These are phyloP conservation scores for Lanius collurio DNA, from an alignment of 2,113 vertebrate genomes.

Conservation along the genomic window DNA sequence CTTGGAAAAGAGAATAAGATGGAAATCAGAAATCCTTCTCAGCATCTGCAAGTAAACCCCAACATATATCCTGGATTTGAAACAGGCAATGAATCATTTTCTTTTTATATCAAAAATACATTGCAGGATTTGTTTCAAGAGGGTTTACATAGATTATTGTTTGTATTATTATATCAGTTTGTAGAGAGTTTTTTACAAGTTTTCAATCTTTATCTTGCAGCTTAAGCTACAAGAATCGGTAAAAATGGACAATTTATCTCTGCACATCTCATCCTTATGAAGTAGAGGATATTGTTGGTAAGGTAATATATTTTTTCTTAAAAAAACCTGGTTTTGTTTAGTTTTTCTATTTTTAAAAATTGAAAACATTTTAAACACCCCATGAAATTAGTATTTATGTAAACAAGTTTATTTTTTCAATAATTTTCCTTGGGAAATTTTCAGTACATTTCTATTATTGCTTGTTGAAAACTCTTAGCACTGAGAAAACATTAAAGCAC, in stretches of 20 bases:
- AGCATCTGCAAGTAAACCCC: neutral
- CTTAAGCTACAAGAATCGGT: neutral
- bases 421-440: neutral
- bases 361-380: fast-evolving
- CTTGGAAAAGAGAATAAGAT: neutral
- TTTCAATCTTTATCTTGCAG: neutral
- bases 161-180: neutral
- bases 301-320: neutral
- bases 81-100: neutral
- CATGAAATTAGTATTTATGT: neutral
- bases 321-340: neutral
- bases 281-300: neutral
- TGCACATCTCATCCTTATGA: neutral
- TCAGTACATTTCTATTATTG: neutral
- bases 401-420: neutral
- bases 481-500: neutral
- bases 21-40: neutral
- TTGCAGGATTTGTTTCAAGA: neutral
- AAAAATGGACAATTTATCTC: neutral
- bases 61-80: neutral
- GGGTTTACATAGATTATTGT: neutral
- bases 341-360: neutral
- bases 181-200: neutral
- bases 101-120: neutral
- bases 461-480: neutral